phyloP scores from a whole-genome alignment of 2,888 invertebrate species.

The Cosmopolites sordidus region DNA sequence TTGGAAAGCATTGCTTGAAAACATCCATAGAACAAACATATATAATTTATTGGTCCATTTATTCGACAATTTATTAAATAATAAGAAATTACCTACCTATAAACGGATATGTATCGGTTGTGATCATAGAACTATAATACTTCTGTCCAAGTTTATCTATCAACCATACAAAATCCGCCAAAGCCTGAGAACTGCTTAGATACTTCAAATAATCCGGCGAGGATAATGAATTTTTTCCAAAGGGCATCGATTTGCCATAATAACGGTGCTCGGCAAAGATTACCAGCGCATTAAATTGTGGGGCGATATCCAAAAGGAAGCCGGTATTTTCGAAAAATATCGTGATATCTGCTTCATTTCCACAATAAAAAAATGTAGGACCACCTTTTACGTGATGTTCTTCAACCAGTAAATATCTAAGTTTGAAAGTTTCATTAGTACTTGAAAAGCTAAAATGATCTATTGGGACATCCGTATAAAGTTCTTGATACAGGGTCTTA shows the following conservation, averaged over 20 bases:
- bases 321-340: slow-evolving; percentile 88
- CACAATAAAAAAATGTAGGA: slow-evolving; percentile 91
- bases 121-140: slow-evolving; percentile 31
- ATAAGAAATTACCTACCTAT: slow-evolving; percentile 33
- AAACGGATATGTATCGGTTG: slow-evolving; percentile 62
- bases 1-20: no score
- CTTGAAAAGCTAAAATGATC: slow-evolving; percentile 81
- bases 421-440: slow-evolving; percentile 64
- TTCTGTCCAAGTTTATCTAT: slow-evolving; percentile 57
- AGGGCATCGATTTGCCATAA: slow-evolving; percentile 87
- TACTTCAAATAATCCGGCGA: slow-evolving; percentile 68
- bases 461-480: slow-evolving; percentile 61
- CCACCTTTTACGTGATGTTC: slow-evolving; percentile 65
- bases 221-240: slow-evolving; percentile 68
- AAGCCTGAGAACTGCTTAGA: slow-evolving; percentile 83
- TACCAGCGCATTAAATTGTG: slow-evolving; percentile 71
- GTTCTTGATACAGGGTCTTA: slow-evolving; percentile 27
- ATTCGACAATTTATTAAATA: no score
- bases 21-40: no score
- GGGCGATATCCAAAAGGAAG: slow-evolving; percentile 89
- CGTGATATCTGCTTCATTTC: slow-evolving; percentile 92
- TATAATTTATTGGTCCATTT: no score
- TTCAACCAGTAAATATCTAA: slow-evolving; percentile 77
- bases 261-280: slow-evolving; percentile 95
- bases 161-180: slow-evolving; percentile 87